phyloP scores from a whole-genome alignment of 2,888 invertebrate species.

The Phrixothrix hirtus region DNA sequence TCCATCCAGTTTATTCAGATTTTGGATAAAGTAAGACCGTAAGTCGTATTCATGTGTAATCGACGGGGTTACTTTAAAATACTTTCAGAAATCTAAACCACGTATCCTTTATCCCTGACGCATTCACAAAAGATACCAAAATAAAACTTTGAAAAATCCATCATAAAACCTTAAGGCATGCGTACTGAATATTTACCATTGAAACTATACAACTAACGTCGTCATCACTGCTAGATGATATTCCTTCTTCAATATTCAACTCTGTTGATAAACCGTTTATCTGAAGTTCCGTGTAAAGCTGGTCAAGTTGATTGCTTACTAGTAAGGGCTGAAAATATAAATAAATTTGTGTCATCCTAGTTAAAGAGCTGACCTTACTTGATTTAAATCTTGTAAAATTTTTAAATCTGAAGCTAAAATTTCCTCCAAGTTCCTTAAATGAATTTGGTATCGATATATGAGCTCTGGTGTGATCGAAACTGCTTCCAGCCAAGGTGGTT shows the following conservation, averaged over 20 bases:
- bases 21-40: too few relatives aligned
- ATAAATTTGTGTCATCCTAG: neutral
- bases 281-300: slow-evolving; percentile 70
- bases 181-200: too few relatives aligned
- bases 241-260: slow-evolving; percentile 66
- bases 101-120: too few relatives aligned
- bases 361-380: slow-evolving; percentile 52
- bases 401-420: slow-evolving; percentile 66
- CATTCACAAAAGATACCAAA: too few relatives aligned
- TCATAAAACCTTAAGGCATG: too few relatives aligned
- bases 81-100: too few relatives aligned
- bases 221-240: slow-evolving; percentile 60
- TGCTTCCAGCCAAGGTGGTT: slow-evolving; percentile 70
- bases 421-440: slow-evolving; percentile 61
- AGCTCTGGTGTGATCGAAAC: slow-evolving; percentile 69
- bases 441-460: slow-evolving; percentile 71
- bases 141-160: too few relatives aligned
- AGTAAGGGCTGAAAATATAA: slow-evolving; percentile 61
- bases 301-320: slow-evolving; percentile 74
- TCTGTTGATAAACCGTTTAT: slow-evolving; percentile 64
- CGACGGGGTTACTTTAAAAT: too few relatives aligned
- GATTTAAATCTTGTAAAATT: slow-evolving; percentile 60
- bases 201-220: too few relatives aligned
- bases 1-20: too few relatives aligned
- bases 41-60: too few relatives aligned